Percentiles rank a stretch among this genome's conserved stretches.
These are phyloP conservation scores for Amiota mariae DNA, from an alignment of 2,888 invertebrate genomes.

Conservation along the genomic window DNA sequence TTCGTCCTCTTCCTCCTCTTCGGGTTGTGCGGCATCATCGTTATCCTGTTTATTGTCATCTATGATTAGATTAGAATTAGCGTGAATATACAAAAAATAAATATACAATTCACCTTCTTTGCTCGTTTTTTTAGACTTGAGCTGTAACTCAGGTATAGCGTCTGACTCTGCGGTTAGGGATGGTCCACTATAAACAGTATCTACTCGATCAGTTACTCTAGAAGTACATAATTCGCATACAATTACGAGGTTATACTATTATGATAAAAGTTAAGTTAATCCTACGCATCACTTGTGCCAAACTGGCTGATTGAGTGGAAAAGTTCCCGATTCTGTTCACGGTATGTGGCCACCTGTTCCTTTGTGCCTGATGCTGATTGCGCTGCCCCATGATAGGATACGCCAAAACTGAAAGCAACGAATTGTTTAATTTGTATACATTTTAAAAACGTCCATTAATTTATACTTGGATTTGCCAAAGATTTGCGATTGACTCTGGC, in stretches of 20 bases:
- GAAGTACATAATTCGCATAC: not conserved
- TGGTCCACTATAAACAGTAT: slow-evolving; percentile 65
- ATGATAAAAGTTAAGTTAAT: slow-evolving; percentile 13
- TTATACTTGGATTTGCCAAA: slow-evolving; percentile 81
- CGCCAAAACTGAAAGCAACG: slow-evolving; percentile 78
- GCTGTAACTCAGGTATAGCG: slow-evolving; percentile 62
- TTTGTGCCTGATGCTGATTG: slow-evolving; percentile 85
- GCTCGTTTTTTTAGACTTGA: slow-evolving; percentile 65
- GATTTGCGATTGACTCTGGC: slow-evolving; percentile 88
- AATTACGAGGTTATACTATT: not conserved
- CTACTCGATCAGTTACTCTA: slow-evolving; percentile 70
- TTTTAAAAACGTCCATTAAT: not conserved
- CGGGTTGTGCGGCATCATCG: slow-evolving; percentile 68
- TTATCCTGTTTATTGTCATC: slow-evolving; percentile 52
- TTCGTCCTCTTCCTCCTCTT: slow-evolving; percentile 78
- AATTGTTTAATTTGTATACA: not conserved
- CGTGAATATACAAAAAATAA: not conserved
- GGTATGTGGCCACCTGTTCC: slow-evolving; percentile 77
- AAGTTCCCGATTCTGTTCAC: slow-evolving; percentile 79
- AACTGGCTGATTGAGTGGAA: slow-evolving; percentile 79
- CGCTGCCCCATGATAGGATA: slow-evolving; percentile 85
- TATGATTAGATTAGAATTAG: slow-evolving; percentile 11
- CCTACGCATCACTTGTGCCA: slow-evolving; percentile 69
- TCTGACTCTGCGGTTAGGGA: slow-evolving; percentile 55
- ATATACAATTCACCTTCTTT: slow-evolving; percentile 52